A percentile compares a stretch with the other conserved stretches of the same genome.
These are phyloP conservation scores for Epistrophe eligans DNA, from an alignment of 2,888 invertebrate species.

Conservation along the genomic window DNA sequence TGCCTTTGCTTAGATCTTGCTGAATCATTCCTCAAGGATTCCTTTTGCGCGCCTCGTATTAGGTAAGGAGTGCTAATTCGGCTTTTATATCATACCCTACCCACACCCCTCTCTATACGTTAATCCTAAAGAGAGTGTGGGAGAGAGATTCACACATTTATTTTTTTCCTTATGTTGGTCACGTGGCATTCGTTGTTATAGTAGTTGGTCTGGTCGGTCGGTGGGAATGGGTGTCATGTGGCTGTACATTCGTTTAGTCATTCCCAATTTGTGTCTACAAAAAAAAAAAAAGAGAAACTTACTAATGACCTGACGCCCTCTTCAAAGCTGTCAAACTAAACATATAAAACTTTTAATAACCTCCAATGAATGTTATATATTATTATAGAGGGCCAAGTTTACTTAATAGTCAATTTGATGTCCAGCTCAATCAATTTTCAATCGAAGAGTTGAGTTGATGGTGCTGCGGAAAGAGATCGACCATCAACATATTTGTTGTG, in stretches of 20 bases:
- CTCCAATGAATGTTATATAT: conserved; percentile 48
- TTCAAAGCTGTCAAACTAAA: conserved; percentile 68
- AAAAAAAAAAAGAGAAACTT: conserved; percentile 56
- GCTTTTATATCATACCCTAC: conserved; percentile 26
- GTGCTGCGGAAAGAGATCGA: neutral
- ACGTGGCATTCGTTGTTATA: conserved; percentile 40
- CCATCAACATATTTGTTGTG: neutral
- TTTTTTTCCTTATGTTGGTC: conserved; percentile 32
- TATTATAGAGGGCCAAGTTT: conserved; percentile 31
- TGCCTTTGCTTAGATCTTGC: conserved; percentile 3
- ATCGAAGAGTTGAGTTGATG: conserved; percentile 19
- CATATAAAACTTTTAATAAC: conserved; percentile 72
- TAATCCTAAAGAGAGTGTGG: neutral
- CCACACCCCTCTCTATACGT: conserved; percentile 2
- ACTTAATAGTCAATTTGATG: conserved; percentile 63
- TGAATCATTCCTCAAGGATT: conserved; percentile 22
- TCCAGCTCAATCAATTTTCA: conserved; percentile 70
- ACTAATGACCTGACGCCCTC: conserved; percentile 69
- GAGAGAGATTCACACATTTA: neutral
- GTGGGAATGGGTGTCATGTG: neutral
- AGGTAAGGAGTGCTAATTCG: conserved; percentile 63
- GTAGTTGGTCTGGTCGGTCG: neutral
- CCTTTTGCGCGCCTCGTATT: conserved; percentile 4
- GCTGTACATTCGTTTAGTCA: neutral
- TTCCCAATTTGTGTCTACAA: conserved; percentile 36